Percentiles rank a stretch among this genome's conserved stretches.
phyloP scores from a whole-genome alignment of 1,140 invertebrate genomes.

The Acromyrmex heyeri region DNA sequence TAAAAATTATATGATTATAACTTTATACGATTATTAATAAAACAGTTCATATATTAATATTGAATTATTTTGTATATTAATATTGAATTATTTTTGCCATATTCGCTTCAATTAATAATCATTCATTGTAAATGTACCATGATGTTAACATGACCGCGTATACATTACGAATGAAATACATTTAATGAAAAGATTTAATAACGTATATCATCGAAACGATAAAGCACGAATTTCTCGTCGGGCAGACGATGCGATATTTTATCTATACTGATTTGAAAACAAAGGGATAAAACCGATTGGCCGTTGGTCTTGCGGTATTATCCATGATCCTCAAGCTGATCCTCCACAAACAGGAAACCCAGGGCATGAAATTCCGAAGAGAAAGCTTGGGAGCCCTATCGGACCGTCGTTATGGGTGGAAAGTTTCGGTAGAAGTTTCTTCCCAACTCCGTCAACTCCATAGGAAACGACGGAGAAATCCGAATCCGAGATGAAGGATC shows the following conservation, averaged over 20 bases:
- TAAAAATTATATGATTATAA: background rate
- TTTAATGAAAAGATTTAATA: conserved; percentile 61
- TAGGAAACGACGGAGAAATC: conserved; percentile 73
- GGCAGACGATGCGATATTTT: conserved; percentile 48
- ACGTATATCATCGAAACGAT: conserved; percentile 34
- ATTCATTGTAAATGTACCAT: conserved; percentile 39
- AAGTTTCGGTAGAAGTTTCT: conserved; percentile 80
- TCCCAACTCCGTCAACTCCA: conserved; percentile 77
- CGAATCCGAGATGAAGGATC: conserved; percentile 75
- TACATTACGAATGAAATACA: conserved; percentile 26
- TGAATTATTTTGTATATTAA: conserved; percentile 24
- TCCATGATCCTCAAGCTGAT: conserved; percentile 76
- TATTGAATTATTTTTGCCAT: conserved; percentile 26
- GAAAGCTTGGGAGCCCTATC: conserved; percentile 74
- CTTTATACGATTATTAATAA: conserved; percentile 35
- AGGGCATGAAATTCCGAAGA: conserved; percentile 71
- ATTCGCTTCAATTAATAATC: conserved; percentile 32
- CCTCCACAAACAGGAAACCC: conserved; percentile 70
- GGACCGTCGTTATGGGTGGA: conserved; percentile 79
- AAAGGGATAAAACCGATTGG: conserved; percentile 65
- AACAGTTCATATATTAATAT: conserved; percentile 25
- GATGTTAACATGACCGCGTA: conserved; percentile 27
- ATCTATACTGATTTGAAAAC: conserved; percentile 60
- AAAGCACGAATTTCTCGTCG: conserved; percentile 38
- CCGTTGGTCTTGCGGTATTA: conserved; percentile 68